A percentile compares a stretch with the other conserved stretches of the same genome.
phyloP scores from a whole-genome alignment of 1,140 invertebrate species.

The Zaprionus nigranus region DNA sequence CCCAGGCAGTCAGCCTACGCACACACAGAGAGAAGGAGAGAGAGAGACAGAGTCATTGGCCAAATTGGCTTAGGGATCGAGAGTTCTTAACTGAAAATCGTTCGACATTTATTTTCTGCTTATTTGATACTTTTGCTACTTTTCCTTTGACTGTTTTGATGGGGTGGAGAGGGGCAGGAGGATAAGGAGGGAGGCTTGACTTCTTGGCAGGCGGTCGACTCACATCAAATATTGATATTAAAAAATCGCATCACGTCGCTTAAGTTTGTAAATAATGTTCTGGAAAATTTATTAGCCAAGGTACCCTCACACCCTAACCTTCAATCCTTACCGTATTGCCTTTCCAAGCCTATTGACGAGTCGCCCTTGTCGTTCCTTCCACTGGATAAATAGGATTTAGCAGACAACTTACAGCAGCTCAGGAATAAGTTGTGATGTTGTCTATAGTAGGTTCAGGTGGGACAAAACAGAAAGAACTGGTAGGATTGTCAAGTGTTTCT shows the following conservation, averaged over 20 bases:
- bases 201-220: slow-evolving; percentile 4
- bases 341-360: slow-evolving; percentile 28
- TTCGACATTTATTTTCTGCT: slow-evolving; percentile 74
- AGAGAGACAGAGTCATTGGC: not conserved
- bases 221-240: slow-evolving; percentile 77
- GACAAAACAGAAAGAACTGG: not conserved
- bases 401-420: slow-evolving; percentile 46
- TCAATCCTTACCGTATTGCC: not conserved
- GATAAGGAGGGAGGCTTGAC: not conserved
- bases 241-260: slow-evolving; percentile 79
- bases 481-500: not conserved
- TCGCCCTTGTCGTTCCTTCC: slow-evolving; percentile 35
- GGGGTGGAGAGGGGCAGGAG: no score
- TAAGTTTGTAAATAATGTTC: slow-evolving; percentile 79
- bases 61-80: slow-evolving; percentile 58
- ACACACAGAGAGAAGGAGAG: slow-evolving; percentile 5
- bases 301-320: not conserved
- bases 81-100: slow-evolving; percentile 61
- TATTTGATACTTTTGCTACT: slow-evolving; percentile 61
- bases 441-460: slow-evolving; percentile 23
- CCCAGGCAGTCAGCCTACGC: slow-evolving; percentile 19
- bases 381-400: slow-evolving; percentile 76
- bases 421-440: slow-evolving; percentile 11
- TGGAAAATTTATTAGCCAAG: slow-evolving; percentile 76
- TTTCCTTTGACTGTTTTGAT: slow-evolving; percentile 18